Evolutionary conservation across 2,888 invertebrate genomes (phyloP).

Genomic region (Artemia sp.): DNA sequence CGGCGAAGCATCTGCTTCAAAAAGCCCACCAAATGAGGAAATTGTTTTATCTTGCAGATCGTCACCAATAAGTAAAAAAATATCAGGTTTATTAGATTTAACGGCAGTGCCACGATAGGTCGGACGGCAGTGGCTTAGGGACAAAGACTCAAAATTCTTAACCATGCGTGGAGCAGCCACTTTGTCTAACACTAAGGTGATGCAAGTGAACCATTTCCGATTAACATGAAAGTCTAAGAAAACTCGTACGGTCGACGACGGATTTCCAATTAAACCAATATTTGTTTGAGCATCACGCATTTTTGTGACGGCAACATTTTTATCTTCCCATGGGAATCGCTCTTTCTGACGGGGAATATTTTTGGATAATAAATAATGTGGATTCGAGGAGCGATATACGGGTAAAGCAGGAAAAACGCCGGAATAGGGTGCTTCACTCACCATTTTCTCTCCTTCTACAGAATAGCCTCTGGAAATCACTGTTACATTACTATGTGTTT

Average conservation of each 20-base stretch:
- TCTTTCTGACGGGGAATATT: not conserved
- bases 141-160: not conserved
- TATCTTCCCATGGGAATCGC: not conserved
- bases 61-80: not conserved
- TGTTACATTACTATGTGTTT: no score
- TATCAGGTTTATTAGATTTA: not conserved
- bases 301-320: not conserved
- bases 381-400: no score
- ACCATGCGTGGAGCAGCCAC: constrained; percentile 8
- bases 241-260: constrained; percentile 5
- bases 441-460: no score
- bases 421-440: no score
- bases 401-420: no score
- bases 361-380: no score
- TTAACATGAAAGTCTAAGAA: not conserved
- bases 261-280: not conserved
- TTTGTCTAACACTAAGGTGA: constrained; percentile 1
- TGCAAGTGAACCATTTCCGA: not conserved
- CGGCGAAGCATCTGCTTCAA: not conserved
- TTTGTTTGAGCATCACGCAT: no score
- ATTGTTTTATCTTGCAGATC: not conserved
- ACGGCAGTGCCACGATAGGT: not conserved
- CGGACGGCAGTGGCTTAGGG: not conserved
- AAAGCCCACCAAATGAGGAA: not conserved
- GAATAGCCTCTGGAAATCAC: no score